These are phyloP conservation scores for Pseudomyrmex flavicornis DNA, from an alignment of 1,140 invertebrate species.

Conservation along the genomic window DNA sequence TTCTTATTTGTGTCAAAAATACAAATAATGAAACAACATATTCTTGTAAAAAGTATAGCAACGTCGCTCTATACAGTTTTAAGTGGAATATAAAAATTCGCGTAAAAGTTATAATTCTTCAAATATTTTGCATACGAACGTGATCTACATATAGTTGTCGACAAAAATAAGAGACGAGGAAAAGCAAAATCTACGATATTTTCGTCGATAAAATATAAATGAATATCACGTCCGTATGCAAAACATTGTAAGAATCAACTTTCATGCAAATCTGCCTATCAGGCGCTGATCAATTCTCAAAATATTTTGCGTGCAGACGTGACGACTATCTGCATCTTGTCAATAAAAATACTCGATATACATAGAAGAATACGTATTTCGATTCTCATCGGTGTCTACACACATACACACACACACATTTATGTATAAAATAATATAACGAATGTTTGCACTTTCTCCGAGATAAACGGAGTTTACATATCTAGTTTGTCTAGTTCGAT, in stretches of 20 bases:
- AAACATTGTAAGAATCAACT: conserved; percentile 18
- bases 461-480: conserved; percentile 21
- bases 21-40: conserved; percentile 14
- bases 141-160: conserved; percentile 35
- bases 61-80: not conserved
- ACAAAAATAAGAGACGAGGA: conserved; percentile 26
- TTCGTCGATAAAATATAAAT: conserved; percentile 39
- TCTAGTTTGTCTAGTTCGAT: not conserved
- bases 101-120: conserved; percentile 32
- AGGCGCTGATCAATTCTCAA: conserved; percentile 1
- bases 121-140: conserved; percentile 42
- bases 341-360: conserved; percentile 6
- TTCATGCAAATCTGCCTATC: conserved; percentile 22
- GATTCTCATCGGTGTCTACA: not conserved
- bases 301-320: not conserved
- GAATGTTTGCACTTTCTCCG: not conserved
- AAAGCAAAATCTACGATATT: conserved; percentile 21
- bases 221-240: conserved; percentile 2
- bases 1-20: not conserved
- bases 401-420: not conserved
- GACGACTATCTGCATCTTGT: conserved; percentile 2
- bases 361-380: not conserved
- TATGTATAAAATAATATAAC: not conserved
- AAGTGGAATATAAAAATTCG: not conserved
- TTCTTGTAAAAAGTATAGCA: conserved; percentile 1